A percentile compares a stretch with the other conserved stretches of the same genome.
phyloP scores from a whole-genome alignment of 1,140 invertebrate species.

The Gyrodactylus bullatarudis region DNA sequence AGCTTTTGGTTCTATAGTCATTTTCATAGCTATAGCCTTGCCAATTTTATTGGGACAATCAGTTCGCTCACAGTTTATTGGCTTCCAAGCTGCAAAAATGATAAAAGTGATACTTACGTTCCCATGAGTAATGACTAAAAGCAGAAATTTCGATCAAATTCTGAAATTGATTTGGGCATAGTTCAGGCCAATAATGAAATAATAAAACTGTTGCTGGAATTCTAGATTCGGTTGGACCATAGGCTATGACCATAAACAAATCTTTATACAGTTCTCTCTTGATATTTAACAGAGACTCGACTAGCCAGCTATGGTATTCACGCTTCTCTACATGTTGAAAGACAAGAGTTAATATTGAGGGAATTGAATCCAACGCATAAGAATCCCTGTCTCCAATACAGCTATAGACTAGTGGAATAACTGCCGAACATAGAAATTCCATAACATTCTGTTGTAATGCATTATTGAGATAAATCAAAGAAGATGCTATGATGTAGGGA shows the following conservation, averaged over 20 bases:
- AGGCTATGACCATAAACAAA: slow-evolving; percentile 68
- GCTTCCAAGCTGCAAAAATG: slow-evolving; percentile 20
- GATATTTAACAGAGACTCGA: slow-evolving; percentile 66
- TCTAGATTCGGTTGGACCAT: slow-evolving; percentile 57
- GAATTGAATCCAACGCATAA: slow-evolving; percentile 51
- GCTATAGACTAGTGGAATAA: slow-evolving; percentile 2
- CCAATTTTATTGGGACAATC: slow-evolving; percentile 39
- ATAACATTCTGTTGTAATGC: slow-evolving; percentile 69
- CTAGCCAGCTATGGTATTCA: slow-evolving; percentile 65
- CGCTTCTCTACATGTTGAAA: slow-evolving; percentile 67
- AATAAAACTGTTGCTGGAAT: slow-evolving; percentile 69
- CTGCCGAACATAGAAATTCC: slow-evolving; percentile 50
- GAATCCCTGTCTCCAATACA: slow-evolving; percentile 21
- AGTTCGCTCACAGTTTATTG: slow-evolving; percentile 36
- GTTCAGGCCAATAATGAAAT: slow-evolving; percentile 96
- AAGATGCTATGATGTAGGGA: slow-evolving; percentile 62
- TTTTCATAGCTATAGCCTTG: slow-evolving; percentile 44
- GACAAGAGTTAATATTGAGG: slow-evolving; percentile 78
- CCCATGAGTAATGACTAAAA: neutral
- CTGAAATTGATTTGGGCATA: slow-evolving; percentile 65
- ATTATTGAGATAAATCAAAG: slow-evolving; percentile 53
- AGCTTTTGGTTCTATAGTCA: slow-evolving; percentile 25
- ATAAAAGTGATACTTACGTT: neutral
- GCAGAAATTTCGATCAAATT: neutral
- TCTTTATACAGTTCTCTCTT: slow-evolving; percentile 50